Percentiles rank a stretch among this genome's conserved stretches.
These are phyloP conservation scores for Drosophila barbarae DNA, from an alignment of 2,888 invertebrate genomes.

Conservation along the genomic window DNA sequence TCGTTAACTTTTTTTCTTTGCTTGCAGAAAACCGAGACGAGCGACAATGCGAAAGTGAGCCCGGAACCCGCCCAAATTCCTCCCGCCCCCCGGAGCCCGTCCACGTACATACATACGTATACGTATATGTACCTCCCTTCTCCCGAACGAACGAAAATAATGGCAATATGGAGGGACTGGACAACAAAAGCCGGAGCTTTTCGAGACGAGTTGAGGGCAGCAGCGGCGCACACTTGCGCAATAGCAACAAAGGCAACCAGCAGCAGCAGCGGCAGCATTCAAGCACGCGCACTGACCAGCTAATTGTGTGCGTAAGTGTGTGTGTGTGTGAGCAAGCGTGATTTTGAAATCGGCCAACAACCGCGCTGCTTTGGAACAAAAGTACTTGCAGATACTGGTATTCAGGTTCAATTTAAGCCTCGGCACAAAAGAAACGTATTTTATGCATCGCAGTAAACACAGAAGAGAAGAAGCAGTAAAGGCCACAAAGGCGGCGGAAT, in stretches of 20 bases:
- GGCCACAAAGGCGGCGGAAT: slow-evolving; percentile 14
- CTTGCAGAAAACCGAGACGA: slow-evolving; percentile 66
- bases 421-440: slow-evolving; percentile 53
- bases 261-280: slow-evolving; percentile 46
- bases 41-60: slow-evolving; percentile 66
- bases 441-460: slow-evolving; percentile 37
- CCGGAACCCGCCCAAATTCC: slow-evolving; percentile 27
- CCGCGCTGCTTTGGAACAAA: slow-evolving; percentile 30
- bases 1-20: slow-evolving; percentile 43
- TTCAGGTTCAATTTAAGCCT: slow-evolving; percentile 45
- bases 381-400: slow-evolving; percentile 34
- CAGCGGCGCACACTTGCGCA: slow-evolving; percentile 50
- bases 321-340: slow-evolving; percentile 20
- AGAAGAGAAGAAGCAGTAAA: not conserved
- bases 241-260: slow-evolving; percentile 40
- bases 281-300: slow-evolving; percentile 67
- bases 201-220: slow-evolving; percentile 24
- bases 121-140: not conserved
- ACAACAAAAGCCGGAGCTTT: slow-evolving; percentile 20
- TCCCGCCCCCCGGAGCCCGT: slow-evolving; percentile 27
- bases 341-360: slow-evolving; percentile 45
- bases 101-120: slow-evolving; percentile 6
- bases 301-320: slow-evolving; percentile 35
- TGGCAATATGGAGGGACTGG: slow-evolving; percentile 44
- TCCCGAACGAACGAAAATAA: slow-evolving; percentile 33